A percentile compares a stretch with the other conserved stretches of the same genome.
Conservation (phyloP, 2,797 vertebrate species). For the Caiman crocodilus region DNA sequence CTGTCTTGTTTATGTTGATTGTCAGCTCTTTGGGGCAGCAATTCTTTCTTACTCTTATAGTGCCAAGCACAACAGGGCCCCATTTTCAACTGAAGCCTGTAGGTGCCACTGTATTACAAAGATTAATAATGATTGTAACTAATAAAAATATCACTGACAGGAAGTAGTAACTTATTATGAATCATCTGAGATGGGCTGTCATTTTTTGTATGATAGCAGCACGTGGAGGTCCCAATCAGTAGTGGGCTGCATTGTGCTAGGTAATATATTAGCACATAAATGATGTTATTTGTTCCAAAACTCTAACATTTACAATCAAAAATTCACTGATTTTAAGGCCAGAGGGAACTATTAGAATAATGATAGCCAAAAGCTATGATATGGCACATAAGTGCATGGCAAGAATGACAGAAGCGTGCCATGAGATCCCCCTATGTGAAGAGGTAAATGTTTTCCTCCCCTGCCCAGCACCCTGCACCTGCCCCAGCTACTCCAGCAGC, state of each 20-base stretch:
- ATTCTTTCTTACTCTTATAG: background rate
- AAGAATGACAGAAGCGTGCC: no score
- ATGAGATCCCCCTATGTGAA: no score
- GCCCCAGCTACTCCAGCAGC: no score
- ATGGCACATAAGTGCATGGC: no score
- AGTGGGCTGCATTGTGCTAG: background rate
- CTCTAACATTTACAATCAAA: background rate
- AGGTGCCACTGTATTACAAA: background rate
- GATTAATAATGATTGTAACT: background rate
- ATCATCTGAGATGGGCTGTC: background rate
- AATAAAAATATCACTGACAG: background rate
- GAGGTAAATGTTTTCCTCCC: no score
- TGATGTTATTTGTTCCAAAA: background rate
- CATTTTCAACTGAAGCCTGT: background rate
- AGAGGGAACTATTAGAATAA: background rate
- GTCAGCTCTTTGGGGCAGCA: background rate
- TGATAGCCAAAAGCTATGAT: no score
- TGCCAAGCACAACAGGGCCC: background rate
- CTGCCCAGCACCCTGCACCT: no score
- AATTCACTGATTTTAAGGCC: background rate
- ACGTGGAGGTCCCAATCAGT: background rate
- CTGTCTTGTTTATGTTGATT: background rate
- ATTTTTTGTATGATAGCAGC: background rate
- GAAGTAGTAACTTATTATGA: background rate
- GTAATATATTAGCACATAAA: background rate